phyloP scores from a whole-genome alignment of 2,113 vertebrate species.

The Sinosuthora webbiana region DNA sequence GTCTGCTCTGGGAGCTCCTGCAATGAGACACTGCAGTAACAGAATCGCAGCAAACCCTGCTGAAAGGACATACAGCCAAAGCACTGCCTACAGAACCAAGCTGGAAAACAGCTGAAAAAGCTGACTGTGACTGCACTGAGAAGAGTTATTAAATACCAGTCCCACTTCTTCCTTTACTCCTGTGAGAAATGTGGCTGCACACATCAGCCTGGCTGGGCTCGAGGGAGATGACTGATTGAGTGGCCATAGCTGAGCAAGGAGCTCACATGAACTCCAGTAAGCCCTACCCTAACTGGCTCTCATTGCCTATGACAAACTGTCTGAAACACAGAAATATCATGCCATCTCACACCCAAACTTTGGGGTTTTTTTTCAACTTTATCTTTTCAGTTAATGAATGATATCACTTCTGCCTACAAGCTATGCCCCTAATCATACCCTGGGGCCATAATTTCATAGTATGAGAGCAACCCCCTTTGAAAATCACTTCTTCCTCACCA shows the following conservation, averaged over 20 bases:
- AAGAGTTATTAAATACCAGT: not conserved
- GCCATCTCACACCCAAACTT: not conserved
- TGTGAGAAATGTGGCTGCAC: not conserved
- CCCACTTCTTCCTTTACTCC: not conserved
- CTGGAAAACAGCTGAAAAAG: not conserved
- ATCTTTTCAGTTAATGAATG: not conserved
- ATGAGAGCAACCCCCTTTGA: not conserved
- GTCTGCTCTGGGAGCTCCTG: not conserved
- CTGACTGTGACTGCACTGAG: not conserved
- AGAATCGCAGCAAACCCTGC: not conserved
- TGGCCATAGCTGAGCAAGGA: not conserved
- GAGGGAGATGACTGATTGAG: fast-evolving
- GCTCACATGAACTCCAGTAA: not conserved
- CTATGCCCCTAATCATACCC: fast-evolving
- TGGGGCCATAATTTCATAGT: not conserved
- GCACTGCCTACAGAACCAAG: not conserved
- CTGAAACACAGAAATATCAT: not conserved
- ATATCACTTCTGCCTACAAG: not conserved
- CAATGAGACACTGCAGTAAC: not conserved
- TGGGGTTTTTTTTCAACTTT: not conserved
- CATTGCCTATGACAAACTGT: not conserved
- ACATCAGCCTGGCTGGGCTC: fast-evolving
- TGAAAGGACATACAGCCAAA: not conserved
- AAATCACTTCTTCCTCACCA: not conserved
- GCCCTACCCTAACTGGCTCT: not conserved